Percentiles rank a stretch among this genome's conserved stretches.
These are phyloP conservation scores for Xylota sylvarum DNA, from an alignment of 2,888 invertebrate species.

Conservation along the genomic window DNA sequence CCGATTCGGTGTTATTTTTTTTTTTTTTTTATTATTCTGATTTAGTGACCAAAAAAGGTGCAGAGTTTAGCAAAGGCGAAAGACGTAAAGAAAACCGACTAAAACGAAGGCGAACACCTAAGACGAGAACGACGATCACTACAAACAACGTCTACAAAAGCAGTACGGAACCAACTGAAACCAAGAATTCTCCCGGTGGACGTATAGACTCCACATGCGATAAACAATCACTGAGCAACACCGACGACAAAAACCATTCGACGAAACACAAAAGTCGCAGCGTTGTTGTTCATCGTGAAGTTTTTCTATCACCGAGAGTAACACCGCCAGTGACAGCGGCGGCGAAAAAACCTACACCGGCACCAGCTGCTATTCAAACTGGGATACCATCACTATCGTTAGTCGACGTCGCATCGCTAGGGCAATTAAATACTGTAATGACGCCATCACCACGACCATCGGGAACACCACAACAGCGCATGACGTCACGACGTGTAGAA, in stretches of 20 bases:
- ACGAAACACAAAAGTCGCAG: slow-evolving; percentile 47
- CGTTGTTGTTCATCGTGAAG: slow-evolving; percentile 35
- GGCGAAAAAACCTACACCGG: slow-evolving; percentile 56
- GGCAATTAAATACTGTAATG: slow-evolving; percentile 60
- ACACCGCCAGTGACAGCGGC: not conserved
- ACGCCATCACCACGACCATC: slow-evolving; percentile 13
- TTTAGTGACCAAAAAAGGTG: slow-evolving; percentile 59
- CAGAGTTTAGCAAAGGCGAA: slow-evolving; percentile 34
- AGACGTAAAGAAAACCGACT: slow-evolving; percentile 19
- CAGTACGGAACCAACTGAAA: slow-evolving; percentile 72
- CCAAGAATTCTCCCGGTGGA: slow-evolving; percentile 47
- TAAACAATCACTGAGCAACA: slow-evolving; percentile 63
- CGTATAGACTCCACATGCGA: slow-evolving; percentile 59
- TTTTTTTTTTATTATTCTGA: slow-evolving; percentile 10
- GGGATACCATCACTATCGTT: slow-evolving; percentile 39
- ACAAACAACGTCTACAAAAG: slow-evolving; percentile 56
- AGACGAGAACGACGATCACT: slow-evolving; percentile 3
- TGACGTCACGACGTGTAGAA: slow-evolving; percentile 58
- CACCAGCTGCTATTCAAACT: slow-evolving; percentile 34
- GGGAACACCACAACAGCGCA: not conserved
- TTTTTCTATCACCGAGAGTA: slow-evolving; percentile 43
- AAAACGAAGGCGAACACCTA: slow-evolving; percentile 31
- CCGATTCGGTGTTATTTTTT: slow-evolving; percentile 57
- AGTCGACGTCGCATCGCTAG: slow-evolving; percentile 9
- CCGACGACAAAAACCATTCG: slow-evolving; percentile 35